Conservation (phyloP, 2,797 vertebrate species). For the Ceryle rudis region DNA sequence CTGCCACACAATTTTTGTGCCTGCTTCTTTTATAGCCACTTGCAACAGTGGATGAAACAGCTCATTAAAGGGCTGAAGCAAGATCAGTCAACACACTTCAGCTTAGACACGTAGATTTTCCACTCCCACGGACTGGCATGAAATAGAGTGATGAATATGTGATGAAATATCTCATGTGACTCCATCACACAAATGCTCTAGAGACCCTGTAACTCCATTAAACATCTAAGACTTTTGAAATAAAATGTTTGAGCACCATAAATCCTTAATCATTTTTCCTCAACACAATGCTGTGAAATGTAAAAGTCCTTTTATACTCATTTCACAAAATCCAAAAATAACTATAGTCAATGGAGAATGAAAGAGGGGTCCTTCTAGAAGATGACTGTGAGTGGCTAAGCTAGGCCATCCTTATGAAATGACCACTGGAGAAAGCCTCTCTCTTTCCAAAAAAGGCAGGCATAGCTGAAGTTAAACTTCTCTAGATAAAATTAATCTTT, state of each 20-base stretch:
- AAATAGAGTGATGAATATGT: not conserved
- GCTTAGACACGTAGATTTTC: not conserved
- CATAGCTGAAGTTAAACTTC: not conserved
- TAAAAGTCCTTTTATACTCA: not conserved
- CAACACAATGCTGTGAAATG: not conserved
- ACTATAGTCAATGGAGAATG: not conserved
- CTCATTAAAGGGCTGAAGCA: not conserved
- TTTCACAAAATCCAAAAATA: not conserved
- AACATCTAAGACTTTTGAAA: not conserved
- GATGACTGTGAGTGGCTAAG: not conserved
- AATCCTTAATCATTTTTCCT: not conserved
- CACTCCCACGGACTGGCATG: not conserved
- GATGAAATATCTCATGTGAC: not conserved
- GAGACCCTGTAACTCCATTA: not conserved
- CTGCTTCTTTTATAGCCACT: not conserved
- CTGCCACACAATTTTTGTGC: too few relatives aligned
- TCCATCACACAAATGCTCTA: not conserved
- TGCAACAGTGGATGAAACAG: not conserved
- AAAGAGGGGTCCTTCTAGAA: not conserved
- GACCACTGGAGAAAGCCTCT: not conserved
- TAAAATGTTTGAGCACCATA: not conserved
- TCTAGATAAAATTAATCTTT: not conserved
- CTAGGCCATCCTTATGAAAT: not conserved
- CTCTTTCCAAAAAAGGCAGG: not conserved
- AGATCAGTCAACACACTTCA: not conserved